Base-by-base conservation (phyloP, 2,888 invertebrate species). In the Gryllus longicercus region DNA sequence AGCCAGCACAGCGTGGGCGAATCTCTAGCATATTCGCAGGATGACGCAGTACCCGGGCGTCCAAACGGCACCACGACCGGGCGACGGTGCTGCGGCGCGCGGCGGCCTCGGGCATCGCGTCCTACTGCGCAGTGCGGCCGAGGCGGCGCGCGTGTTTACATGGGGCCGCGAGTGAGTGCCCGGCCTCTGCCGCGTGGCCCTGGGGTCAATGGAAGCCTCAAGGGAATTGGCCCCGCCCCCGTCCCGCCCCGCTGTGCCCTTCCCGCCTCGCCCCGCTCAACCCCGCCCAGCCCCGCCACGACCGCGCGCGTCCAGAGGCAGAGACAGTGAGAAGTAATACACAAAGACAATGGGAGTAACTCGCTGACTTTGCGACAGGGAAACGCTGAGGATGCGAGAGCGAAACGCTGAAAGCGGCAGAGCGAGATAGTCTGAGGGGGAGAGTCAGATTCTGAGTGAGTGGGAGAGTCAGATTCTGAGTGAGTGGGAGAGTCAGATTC, bases 161-260 rank as follows among this genome's bases (percentile, higher is more conserved):
- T 63, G 16, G 1, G 16, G 3, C 16, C 63, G 63, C 63, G 63
- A 63, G 16, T 14, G 63, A 63, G 63, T 63, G 63, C 3, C 38
- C 38, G 38, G 63, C n/a, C 16, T 63, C 63, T 8, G 63, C 63
- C 16, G 63, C 63, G 63, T 18, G 63, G 63, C 63, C 63, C 63
- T 18, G 63, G 63, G 63, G 63, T 63, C 63, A 63, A 63, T 63
- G 63, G 63, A 63, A 63, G n/a, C 63, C 63, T 63, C 63, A 63
- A 63, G 63, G 63, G 63, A 63, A 63, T 63, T 63, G 10, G 14
- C 63, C 63, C 63, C 63, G 63, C 25, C 38, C 38, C 38, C 5
- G 0, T 8, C 38, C 38, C 38, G 38, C 8, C 38, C 38, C 5
- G 38, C 38, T 8, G n/a, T n/a, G n/a, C n/a, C n/a, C n/a, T n/a